Conservation (phyloP, 2,888 invertebrate genomes). For the Oscheius sp. region DNA sequence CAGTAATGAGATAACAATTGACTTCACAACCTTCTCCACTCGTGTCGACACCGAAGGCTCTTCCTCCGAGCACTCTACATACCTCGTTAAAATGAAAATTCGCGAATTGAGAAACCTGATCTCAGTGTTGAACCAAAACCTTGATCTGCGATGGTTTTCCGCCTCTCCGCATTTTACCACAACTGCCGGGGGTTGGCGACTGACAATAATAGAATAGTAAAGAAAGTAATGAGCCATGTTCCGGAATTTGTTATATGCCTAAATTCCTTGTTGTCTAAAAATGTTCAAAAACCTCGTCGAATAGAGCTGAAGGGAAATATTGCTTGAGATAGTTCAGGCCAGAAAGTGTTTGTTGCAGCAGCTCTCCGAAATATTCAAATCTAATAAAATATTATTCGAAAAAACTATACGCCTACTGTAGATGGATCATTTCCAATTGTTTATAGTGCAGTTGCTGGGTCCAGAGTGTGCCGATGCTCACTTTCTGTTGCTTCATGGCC, state of each 20-base stretch:
- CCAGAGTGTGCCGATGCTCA: slow-evolving; percentile 69
- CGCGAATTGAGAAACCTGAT: slow-evolving; percentile 49
- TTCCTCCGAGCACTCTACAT: slow-evolving; percentile 68
- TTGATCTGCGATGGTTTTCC: slow-evolving; percentile 70
- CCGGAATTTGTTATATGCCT: slow-evolving; percentile 54
- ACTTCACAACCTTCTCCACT: slow-evolving; percentile 61
- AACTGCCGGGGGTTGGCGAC: slow-evolving; percentile 71
- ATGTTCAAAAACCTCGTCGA: slow-evolving; percentile 58
- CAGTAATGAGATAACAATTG: slow-evolving; percentile 71
- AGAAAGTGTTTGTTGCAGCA: slow-evolving; percentile 71
- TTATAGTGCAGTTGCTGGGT: slow-evolving; percentile 71
- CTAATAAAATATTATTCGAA: slow-evolving; percentile 33
- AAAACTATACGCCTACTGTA: slow-evolving; percentile 50
- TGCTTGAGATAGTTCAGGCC: slow-evolving; percentile 66
- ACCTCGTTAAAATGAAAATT: neutral
- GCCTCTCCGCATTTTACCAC: slow-evolving; percentile 73
- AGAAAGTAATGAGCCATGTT: slow-evolving; percentile 71
- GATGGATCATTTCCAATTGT: slow-evolving; percentile 65
- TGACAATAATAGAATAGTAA: slow-evolving; percentile 72
- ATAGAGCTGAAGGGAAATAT: slow-evolving; percentile 66
- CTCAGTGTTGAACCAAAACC: slow-evolving; percentile 73
- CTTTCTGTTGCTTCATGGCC: slow-evolving; percentile 71
- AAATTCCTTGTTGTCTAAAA: too few species aligned
- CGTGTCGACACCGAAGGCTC: slow-evolving; percentile 68
- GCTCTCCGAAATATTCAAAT: slow-evolving; percentile 72